These are phyloP conservation scores for Amphiprion clarkii DNA, from an alignment of 2,797 vertebrate species.

Conservation along the genomic window DNA sequence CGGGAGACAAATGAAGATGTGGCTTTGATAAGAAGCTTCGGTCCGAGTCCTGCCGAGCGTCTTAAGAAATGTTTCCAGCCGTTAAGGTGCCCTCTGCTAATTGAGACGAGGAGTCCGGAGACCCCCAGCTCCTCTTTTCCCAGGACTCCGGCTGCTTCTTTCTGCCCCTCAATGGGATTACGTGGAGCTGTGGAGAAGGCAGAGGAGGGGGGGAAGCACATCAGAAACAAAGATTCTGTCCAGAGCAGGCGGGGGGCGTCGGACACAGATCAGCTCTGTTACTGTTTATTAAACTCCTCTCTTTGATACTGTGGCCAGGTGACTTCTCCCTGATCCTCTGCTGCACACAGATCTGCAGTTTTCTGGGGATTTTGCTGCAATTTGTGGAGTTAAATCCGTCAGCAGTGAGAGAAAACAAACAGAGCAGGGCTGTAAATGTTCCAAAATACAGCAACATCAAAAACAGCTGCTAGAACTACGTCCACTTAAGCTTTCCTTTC, in stretches of 20 bases:
- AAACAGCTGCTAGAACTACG: too few species aligned
- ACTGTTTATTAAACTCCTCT: slow-evolving; percentile 60
- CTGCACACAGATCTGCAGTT: neutral
- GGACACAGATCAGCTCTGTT: slow-evolving; percentile 55
- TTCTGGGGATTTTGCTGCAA: neutral
- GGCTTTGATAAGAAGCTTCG: slow-evolving; percentile 43
- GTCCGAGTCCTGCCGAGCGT: slow-evolving; percentile 43
- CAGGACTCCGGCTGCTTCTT: slow-evolving; percentile 85
- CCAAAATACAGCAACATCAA: too few species aligned
- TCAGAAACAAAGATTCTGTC: slow-evolving; percentile 77
- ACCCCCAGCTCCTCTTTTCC: slow-evolving; percentile 75
- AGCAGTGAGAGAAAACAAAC: too few species aligned
- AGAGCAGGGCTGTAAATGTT: neutral
- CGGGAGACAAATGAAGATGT: slow-evolving; percentile 37
- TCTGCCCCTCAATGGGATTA: slow-evolving; percentile 89
- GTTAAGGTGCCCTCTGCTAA: slow-evolving; percentile 84
- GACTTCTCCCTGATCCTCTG: neutral
- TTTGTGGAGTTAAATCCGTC: neutral
- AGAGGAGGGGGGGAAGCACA: slow-evolving; percentile 55
- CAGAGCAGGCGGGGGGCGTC: slow-evolving; percentile 61
- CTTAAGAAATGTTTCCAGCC: slow-evolving; percentile 67
- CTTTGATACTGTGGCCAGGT: slow-evolving; percentile 47
- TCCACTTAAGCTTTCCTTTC: too few species aligned
- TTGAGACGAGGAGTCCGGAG: slow-evolving; percentile 84
- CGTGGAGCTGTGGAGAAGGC: slow-evolving; percentile 68